Percentiles rank a stretch among this genome's conserved stretches.
Evolutionary conservation across 64 coral and sea anemone species (phyloP).

Genomic region (Montipora sp.): DNA sequence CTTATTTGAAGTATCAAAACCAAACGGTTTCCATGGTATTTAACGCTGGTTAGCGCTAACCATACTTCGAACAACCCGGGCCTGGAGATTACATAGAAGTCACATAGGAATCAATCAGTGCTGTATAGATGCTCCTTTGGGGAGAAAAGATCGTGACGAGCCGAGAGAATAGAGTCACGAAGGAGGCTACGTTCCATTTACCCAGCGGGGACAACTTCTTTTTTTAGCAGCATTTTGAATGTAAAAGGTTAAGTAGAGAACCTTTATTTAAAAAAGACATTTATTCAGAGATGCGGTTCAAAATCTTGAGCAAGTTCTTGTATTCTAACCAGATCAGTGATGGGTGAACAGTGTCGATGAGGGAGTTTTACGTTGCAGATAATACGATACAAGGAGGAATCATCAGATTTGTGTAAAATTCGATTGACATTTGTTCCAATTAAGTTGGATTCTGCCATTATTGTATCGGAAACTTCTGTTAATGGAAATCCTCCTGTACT

Average conservation of each 20-base stretch:
- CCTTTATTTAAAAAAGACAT: neutral
- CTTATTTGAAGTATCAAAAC: too few relatives aligned
- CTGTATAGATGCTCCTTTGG: too few relatives aligned
- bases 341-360: slow-evolving; percentile 23
- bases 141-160: too few relatives aligned
- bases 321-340: slow-evolving; percentile 8
- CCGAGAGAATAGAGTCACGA: too few relatives aligned
- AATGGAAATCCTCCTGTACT: slow-evolving; percentile 1
- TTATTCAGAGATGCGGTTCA: neutral
- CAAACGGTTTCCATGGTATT: too few relatives aligned
- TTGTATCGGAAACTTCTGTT: neutral
- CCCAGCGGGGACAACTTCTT: too few relatives aligned
- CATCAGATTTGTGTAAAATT: neutral
- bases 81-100: neutral
- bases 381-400: neutral
- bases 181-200: too few relatives aligned
- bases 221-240: too few relatives aligned
- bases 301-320: slow-evolving; percentile 33
- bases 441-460: neutral
- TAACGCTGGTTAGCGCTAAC: too few relatives aligned
- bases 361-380: slow-evolving; percentile 8
- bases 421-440: slow-evolving; percentile 8
- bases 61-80: too few relatives aligned
- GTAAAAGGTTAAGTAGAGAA: too few relatives aligned
- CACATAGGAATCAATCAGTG: too few relatives aligned